Base-by-base conservation (phyloP, 2,113 vertebrate species). In the Gymnocephalus cernua region DNA sequence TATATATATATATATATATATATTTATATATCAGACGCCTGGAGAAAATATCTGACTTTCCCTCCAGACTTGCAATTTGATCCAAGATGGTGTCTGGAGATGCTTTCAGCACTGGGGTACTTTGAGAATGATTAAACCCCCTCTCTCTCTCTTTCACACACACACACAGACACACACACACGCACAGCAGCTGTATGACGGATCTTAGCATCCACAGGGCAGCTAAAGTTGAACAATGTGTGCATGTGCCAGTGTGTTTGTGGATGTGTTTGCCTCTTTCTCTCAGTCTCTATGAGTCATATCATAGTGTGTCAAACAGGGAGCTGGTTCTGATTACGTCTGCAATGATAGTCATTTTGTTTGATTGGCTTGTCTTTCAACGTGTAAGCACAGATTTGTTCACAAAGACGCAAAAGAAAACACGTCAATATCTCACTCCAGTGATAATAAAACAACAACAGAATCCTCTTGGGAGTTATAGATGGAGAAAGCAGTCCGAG, bases 81-180 rank as follows among this genome's bases (percentile, higher is more conserved):
- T 76, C 64, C 54, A 61, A 82, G 41, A 66, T 80, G 72, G 64
- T 67, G 61, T 79, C 79, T 80, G 29, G 74, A 67, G 79, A 83
- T 68, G 48, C 62, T 77, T 76, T 82, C 27, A 74, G 54, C n/a
- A 0, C 50, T 51, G 35, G 25, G 45, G 50, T 56, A 53, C 66
- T 84, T 80, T 76, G 59, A 25, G 66, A 35, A 74, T 84, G 89
- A 87, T 83, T 64, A 83, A 80, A 79, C 61, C 73, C 10, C 10
- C 38, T 11, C 38, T 10, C 35, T 57, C 29, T 44, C 54, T 41
- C 47, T 44, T 59, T 6, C 38, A 41, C 62, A 38, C 67, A 38
- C 66, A 77, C 81, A 77, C 50, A 67, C 38, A 80, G 51, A 67
- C 35, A 57, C 15, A 57, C 51, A 82, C 18, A 57, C 58, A 57